Percentiles rank a stretch among this genome's conserved stretches.
Conservation (phyloP, 1,140 invertebrate genomes). For the Drosophila orosa region DNA sequence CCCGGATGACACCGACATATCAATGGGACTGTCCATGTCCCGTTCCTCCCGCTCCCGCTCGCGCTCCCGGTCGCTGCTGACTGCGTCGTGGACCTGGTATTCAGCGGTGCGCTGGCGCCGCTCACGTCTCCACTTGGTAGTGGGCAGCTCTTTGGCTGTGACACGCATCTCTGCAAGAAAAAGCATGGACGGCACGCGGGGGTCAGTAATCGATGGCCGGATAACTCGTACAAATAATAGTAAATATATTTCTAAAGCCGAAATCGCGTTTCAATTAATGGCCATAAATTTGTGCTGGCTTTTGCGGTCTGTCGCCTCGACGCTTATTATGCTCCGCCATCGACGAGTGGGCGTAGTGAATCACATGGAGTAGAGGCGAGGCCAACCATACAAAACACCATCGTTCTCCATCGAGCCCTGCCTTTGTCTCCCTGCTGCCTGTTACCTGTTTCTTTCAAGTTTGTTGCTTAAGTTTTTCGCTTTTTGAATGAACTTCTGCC, state of each 20-base stretch:
- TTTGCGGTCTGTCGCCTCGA: constrained; percentile 44
- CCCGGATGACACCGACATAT: constrained; percentile 84
- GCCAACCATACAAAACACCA: constrained; percentile 33
- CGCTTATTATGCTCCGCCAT: constrained; percentile 54
- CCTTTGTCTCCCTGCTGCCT: constrained; percentile 11
- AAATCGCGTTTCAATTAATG: constrained; percentile 63
- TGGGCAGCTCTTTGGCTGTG: constrained; percentile 86
- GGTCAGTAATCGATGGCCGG: constrained; percentile 34
- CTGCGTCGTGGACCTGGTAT: constrained; percentile 75
- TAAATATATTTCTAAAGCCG: constrained; percentile 2
- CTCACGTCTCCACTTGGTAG: constrained; percentile 88
- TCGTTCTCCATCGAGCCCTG: constrained; percentile 10
- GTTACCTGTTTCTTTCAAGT: constrained; percentile 47
- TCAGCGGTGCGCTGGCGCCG: constrained; percentile 85
- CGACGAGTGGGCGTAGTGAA: constrained; percentile 69
- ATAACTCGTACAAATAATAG: constrained; percentile 6
- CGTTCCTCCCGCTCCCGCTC: constrained; percentile 46
- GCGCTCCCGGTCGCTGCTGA: constrained; percentile 40
- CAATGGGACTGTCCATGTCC: constrained; percentile 82
- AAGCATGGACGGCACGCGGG: constrained; percentile 11
- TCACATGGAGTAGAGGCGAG: constrained; percentile 56
- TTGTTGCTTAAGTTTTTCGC: constrained; percentile 79
- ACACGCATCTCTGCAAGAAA: constrained; percentile 75
- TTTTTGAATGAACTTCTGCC: constrained; percentile 79
- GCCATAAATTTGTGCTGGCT: constrained; percentile 56